phyloP scores from a whole-genome alignment of 2,113 vertebrate genomes.

The Channa argus region DNA sequence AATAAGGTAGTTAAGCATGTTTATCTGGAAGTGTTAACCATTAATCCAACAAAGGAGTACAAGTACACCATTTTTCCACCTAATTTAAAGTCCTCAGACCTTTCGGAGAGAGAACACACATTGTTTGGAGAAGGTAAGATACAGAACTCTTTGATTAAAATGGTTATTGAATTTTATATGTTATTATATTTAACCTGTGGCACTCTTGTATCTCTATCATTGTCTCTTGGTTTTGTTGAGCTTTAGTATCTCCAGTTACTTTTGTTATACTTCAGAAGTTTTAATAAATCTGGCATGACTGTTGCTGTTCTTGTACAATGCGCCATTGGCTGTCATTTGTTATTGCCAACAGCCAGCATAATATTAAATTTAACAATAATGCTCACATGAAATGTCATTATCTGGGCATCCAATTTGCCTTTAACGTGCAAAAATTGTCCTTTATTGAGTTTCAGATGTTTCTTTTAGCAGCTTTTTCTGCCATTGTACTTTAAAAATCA shows the following conservation, averaged over 20 bases:
- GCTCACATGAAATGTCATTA: neutral
- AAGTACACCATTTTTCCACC: slow-evolving; percentile 67
- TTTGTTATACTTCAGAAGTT: slow-evolving; percentile 6
- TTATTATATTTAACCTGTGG: neutral
- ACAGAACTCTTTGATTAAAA: slow-evolving; percentile 2
- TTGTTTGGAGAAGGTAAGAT: slow-evolving; percentile 66
- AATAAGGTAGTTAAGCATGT: slow-evolving; percentile 76
- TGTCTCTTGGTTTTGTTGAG: neutral
- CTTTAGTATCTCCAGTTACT: neutral
- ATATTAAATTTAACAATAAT: neutral
- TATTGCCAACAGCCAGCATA: neutral
- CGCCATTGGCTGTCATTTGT: neutral
- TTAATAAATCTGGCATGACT: neutral
- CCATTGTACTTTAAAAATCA: slow-evolving; percentile 1
- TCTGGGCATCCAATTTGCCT: neutral
- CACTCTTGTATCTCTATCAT: neutral
- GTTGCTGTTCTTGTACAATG: neutral
- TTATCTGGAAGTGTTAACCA: slow-evolving; percentile 76
- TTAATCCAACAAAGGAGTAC: slow-evolving; percentile 73
- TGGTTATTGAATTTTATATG: neutral
- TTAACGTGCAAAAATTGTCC: neutral
- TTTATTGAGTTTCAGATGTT: neutral
- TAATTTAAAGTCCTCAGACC: slow-evolving; percentile 69
- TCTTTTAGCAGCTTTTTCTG: neutral
- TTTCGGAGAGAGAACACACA: slow-evolving; percentile 38